phyloP scores from a whole-genome alignment of 2,113 vertebrate genomes.

The Oreocharis arfaki region DNA sequence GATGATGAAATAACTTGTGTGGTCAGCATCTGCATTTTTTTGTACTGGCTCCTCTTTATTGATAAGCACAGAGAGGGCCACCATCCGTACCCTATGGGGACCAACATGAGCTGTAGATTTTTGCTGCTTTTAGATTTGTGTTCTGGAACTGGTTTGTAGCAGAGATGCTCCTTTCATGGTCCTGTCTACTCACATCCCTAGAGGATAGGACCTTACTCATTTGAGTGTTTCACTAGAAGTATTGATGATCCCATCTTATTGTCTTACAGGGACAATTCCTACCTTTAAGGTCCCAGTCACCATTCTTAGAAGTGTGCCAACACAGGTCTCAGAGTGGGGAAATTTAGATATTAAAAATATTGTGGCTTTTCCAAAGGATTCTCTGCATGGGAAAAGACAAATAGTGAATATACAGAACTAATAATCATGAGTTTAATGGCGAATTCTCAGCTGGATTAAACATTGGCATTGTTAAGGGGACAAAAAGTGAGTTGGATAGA shows the following conservation, averaged over 20 bases:
- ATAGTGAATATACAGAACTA: neutral
- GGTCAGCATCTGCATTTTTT: neutral
- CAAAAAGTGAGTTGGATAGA: neutral
- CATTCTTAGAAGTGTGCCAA: neutral
- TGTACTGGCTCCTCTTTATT: neutral
- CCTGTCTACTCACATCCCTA: neutral
- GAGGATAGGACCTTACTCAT: neutral
- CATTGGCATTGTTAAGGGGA: neutral
- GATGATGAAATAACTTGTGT: neutral
- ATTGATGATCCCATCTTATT: neutral
- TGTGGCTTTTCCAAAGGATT: neutral
- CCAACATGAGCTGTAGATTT: neutral
- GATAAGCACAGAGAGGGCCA: neutral
- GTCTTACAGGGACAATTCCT: neutral
- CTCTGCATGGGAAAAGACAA: neutral
- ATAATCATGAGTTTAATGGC: accelerated
- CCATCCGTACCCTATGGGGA: neutral
- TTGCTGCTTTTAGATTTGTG: neutral
- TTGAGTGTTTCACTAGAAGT: neutral
- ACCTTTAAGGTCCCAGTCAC: neutral
- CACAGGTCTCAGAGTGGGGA: accelerated
- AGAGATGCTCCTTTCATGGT: neutral
- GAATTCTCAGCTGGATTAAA: neutral
- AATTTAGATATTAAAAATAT: neutral
- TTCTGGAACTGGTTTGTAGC: neutral